phyloP scores from a whole-genome alignment of 2,888 invertebrate species.

The Lepidonotus clava region DNA sequence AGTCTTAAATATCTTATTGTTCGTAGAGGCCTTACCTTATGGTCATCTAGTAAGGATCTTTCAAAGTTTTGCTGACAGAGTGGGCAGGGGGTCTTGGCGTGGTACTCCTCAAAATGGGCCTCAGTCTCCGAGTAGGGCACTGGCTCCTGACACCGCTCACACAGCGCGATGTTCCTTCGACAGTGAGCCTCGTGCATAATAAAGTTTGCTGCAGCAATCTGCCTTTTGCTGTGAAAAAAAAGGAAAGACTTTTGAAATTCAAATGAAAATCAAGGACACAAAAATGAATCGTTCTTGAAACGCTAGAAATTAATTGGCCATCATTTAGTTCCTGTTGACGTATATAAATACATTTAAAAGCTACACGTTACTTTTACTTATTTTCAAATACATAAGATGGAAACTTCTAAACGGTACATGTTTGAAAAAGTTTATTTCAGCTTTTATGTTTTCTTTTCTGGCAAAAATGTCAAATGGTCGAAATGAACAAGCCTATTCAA shows the following conservation, averaged over 20 bases:
- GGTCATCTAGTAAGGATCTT: constrained; percentile 75
- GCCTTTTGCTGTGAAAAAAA: constrained; percentile 81
- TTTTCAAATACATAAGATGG: too few relatives aligned
- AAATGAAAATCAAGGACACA: neutral
- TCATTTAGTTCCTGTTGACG: too few relatives aligned
- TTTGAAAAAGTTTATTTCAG: too few relatives aligned
- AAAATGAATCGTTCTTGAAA: too few relatives aligned
- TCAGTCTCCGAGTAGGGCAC: constrained; percentile 84
- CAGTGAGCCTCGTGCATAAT: constrained; percentile 87
- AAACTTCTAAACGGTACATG: too few relatives aligned
- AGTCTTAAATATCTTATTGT: neutral
- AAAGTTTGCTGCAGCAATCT: constrained; percentile 86
- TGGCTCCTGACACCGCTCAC: constrained; percentile 86
- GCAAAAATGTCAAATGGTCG: too few relatives aligned
- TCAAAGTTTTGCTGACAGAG: constrained; percentile 79
- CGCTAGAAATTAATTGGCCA: too few relatives aligned
- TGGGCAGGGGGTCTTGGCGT: constrained; percentile 80
- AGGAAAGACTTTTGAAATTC: neutral
- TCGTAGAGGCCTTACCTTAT: constrained; percentile 73
- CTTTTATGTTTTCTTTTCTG: too few relatives aligned
- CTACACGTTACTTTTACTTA: too few relatives aligned
- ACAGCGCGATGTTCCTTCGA: constrained; percentile 85
- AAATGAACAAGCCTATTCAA: too few relatives aligned
- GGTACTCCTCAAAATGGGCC: constrained; percentile 82
- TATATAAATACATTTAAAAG: too few relatives aligned